Evolutionary conservation across 2,113 vertebrate species (phyloP).

Genomic region (Parotia lawesii): DNA sequence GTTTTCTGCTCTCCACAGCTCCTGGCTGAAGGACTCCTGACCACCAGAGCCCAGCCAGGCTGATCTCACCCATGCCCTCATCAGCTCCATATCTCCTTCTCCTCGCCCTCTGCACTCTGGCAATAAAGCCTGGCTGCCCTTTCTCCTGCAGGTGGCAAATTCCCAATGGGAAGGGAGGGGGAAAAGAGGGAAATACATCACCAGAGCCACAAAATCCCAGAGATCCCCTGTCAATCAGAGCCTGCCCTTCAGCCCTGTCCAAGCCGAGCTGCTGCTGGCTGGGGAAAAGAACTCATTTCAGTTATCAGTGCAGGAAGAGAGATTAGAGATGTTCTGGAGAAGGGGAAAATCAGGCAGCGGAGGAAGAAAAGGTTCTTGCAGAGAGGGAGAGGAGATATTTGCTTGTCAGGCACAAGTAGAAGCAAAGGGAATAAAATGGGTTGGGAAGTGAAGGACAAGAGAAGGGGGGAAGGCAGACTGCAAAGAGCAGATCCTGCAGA

Average conservation of each 20-base stretch:
- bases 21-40: neutral
- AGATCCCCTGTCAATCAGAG: neutral
- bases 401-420: neutral
- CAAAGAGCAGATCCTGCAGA: neutral
- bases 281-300: conserved; percentile 9
- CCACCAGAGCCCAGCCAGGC: neutral
- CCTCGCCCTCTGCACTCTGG: neutral
- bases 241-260: neutral
- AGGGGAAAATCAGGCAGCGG: neutral
- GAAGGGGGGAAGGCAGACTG: neutral
- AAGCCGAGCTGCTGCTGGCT: neutral
- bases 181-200: neutral
- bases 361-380: neutral
- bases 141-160: neutral
- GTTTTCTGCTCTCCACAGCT: neutral
- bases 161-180: neutral
- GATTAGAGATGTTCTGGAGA: conserved; percentile 21
- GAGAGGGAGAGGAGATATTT: neutral
- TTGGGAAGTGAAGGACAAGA: neutral
- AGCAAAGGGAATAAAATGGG: neutral
- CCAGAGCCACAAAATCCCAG: neutral
- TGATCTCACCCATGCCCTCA: neutral
- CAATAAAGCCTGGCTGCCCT: neutral
- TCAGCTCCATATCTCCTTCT: neutral
- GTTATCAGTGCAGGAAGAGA: neutral